These are phyloP conservation scores for Lasiommata megera DNA, from an alignment of 2,888 invertebrate genomes.

Conservation along the genomic window DNA sequence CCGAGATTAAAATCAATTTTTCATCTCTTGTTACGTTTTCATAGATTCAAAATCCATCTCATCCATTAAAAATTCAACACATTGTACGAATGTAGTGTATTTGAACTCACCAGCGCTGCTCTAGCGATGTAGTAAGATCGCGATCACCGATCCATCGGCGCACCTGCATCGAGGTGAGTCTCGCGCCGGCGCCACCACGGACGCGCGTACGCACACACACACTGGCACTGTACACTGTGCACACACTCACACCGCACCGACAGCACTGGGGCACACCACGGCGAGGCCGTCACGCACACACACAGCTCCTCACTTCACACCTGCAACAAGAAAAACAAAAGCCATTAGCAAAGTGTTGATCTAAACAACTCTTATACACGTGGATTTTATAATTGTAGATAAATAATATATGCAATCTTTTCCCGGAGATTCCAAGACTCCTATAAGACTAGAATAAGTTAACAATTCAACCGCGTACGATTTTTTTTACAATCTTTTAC, in stretches of 20 bases:
- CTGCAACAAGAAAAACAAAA: slow-evolving; percentile 26
- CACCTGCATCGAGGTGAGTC: slow-evolving; percentile 73
- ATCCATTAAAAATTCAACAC: no score
- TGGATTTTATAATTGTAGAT: no score
- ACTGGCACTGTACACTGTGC: slow-evolving; percentile 37
- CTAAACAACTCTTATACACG: neutral
- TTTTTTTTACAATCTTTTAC: no score
- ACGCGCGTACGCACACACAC: slow-evolving; percentile 49
- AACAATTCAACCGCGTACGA: no score
- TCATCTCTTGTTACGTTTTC: no score
- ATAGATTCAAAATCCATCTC: no score
- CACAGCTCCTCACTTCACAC: slow-evolving; percentile 24
- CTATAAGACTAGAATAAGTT: no score
- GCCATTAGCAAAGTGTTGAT: neutral
- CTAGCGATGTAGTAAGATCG: slow-evolving; percentile 69
- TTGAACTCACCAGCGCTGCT: slow-evolving; percentile 68
- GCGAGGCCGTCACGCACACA: slow-evolving; percentile 18
- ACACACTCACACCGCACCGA: slow-evolving; percentile 19
- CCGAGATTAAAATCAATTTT: no score
- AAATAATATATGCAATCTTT: no score
- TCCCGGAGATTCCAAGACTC: no score
- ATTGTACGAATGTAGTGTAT: no score
- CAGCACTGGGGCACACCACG: slow-evolving; percentile 22
- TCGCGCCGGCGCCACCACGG: slow-evolving; percentile 65
- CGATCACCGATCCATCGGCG: slow-evolving; percentile 80